A percentile compares a stretch with the other conserved stretches of the same genome.
Conservation (phyloP, 2,797 vertebrate genomes). For the Eremophila alpestris region DNA sequence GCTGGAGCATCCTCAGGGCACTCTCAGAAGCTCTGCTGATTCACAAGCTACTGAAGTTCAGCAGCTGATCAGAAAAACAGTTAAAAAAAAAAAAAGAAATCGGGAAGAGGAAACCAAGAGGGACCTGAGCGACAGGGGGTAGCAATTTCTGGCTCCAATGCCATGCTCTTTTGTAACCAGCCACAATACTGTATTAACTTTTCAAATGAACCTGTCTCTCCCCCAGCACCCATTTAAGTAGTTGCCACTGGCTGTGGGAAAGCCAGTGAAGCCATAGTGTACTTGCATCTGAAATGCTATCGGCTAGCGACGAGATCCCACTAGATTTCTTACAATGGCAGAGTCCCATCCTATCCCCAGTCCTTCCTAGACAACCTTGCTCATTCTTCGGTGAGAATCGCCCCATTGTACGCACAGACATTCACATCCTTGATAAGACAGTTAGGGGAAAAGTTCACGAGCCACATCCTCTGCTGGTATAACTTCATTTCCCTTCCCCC, state of each 20-base stretch:
- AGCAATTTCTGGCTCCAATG: neutral
- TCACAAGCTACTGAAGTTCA: neutral
- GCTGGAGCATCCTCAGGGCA: neutral
- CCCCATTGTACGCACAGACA: neutral
- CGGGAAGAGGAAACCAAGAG: neutral
- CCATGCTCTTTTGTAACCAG: neutral
- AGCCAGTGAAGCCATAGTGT: neutral
- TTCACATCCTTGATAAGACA: conserved; percentile 4
- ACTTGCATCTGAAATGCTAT: neutral
- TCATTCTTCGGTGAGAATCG: neutral
- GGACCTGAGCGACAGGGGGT: neutral
- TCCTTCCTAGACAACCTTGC: neutral
- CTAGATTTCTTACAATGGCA: neutral
- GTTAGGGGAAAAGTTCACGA: neutral
- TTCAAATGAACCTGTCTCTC: neutral
- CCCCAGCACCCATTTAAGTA: neutral
- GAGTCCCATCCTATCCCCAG: neutral
- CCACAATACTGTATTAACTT: neutral
- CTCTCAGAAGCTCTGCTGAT: neutral
- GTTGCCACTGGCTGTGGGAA: conserved; percentile 14
- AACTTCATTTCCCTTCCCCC: conserved; percentile 25
- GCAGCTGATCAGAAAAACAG: neutral
- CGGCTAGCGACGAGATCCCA: neutral
- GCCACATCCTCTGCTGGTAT: neutral
- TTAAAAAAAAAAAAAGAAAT: neutral